Evolutionary conservation across 2,113 vertebrate genomes (phyloP), one percentile per base, ranked within the genome.

Genomic region (Rhipidura dahli): DNA sequence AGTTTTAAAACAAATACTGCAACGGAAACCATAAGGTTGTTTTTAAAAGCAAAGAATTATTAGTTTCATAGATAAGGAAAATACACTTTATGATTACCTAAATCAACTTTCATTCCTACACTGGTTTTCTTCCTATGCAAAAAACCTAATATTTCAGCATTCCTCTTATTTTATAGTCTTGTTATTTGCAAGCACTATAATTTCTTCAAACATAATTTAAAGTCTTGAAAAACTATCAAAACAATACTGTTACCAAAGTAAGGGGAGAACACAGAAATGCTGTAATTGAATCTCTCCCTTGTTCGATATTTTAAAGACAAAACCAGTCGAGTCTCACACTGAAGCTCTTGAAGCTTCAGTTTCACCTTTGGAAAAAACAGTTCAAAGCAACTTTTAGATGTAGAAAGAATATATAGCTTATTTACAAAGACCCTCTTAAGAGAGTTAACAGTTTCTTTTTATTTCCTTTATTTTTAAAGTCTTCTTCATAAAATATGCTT

Each of bases 391-490:
- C 26, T 60, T 77, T 24, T n/a, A 79, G 27, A 69, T 37, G 13
- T 3, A 89, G 8, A 68, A 80, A 87, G 31, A 68, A 60, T 8
- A 51, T 5, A 76, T 0, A 50, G 8, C 3, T 72, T 54, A 56
- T 47, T 59, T 68, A 65, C 10, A 56, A 65, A 72, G 14, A 51
- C 5, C 22, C 70, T 37, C 22, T 51, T 5, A 37, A 37, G 37
- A 56, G 26, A 60, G 42, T 56, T 64, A 60, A 72, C 2, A 12
- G 5, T 10, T 40, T 33, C 6, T 53, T 60, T 42, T 18, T 13
- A 3, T 33, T 35, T 15, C 1, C 15, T 3, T 19, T 33, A 27
- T 54, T 60, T n/a, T 63, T 2, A 0, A 64, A 57, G 6, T 4
- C 7, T 37, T 78, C 31, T 27, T 66, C 18, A 24, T 50, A 86